These are phyloP conservation scores for Omphaloscelis lunosa DNA, from an alignment of 2,888 invertebrate species.

Conservation along the genomic window DNA sequence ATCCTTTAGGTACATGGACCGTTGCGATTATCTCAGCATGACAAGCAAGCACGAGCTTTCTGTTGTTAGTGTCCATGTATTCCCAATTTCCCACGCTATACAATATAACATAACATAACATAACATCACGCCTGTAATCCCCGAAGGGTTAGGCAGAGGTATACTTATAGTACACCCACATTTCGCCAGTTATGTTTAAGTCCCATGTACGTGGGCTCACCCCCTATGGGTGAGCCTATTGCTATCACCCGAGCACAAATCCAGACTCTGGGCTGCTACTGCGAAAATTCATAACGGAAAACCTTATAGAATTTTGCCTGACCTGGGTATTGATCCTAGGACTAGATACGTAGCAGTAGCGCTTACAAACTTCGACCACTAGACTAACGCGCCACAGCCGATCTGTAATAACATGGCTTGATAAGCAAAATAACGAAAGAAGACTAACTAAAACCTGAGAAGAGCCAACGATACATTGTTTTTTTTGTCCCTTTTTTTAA, in stretches of 20 bases:
- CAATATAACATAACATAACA: constrained; percentile 40
- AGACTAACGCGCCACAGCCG: background rate
- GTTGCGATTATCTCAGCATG: constrained; percentile 67
- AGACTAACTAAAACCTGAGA: background rate
- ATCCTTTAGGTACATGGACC: constrained; percentile 56
- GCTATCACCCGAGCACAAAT: no score
- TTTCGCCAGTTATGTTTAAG: no score
- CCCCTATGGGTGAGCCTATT: no score
- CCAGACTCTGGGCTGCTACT: no score
- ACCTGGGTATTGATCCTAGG: background rate
- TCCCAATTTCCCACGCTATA: constrained; percentile 70
- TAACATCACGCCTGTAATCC: background rate
- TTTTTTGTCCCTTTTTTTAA: no score
- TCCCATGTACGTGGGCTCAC: no score
- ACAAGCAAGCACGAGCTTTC: constrained; percentile 57
- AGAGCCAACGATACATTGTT: background rate
- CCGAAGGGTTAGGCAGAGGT: background rate
- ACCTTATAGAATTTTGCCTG: background rate
- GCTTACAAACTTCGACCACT: background rate
- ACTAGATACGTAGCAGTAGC: background rate
- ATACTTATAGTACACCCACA: no score
- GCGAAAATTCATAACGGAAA: background rate
- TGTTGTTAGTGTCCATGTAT: constrained; percentile 68
- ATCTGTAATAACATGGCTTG: background rate
- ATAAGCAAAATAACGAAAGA: background rate